Evolutionary conservation across 2,113 vertebrate genomes (phyloP).

Genomic region (Takifugu bimaculatus): DNA sequence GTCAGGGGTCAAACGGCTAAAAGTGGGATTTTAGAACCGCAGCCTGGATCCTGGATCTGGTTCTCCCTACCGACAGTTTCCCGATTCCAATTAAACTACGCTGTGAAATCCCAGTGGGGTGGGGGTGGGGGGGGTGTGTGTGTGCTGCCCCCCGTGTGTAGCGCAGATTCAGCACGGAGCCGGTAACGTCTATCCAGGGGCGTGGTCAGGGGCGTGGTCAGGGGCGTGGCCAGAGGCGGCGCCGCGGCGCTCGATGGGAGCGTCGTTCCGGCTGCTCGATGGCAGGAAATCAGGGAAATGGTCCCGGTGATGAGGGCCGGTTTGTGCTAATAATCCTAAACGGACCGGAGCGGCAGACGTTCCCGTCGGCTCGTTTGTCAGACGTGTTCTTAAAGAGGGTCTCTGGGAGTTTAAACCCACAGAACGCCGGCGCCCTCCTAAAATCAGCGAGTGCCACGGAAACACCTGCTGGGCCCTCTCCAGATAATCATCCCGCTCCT

Average conservation of each 20-base stretch:
- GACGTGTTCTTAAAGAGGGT: conserved; percentile 44
- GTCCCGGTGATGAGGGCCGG: neutral
- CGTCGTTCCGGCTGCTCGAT: neutral
- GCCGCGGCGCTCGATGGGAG: conserved; percentile 28
- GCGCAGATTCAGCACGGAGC: conserved; percentile 48
- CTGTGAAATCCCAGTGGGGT: conserved; percentile 56
- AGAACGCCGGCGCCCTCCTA: conserved; percentile 27
- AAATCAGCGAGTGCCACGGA: conserved; percentile 44
- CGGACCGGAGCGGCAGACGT: conserved; percentile 17
- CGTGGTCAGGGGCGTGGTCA: neutral
- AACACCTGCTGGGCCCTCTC: conserved; percentile 65
- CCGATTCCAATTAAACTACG: conserved; percentile 66
- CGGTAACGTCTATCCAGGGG: conserved; percentile 36
- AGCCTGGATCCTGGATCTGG: conserved; percentile 11
- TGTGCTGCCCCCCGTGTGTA: neutral
- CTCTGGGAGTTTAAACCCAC: conserved; percentile 38
- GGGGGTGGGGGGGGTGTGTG: neutral
- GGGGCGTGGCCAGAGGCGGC: neutral
- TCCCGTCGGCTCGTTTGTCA: conserved; percentile 30
- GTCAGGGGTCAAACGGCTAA: too few relatives aligned
- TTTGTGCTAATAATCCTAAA: conserved; percentile 30
- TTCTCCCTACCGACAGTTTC: conserved; percentile 17
- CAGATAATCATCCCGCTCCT: conserved; percentile 65
- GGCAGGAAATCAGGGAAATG: conserved; percentile 4
- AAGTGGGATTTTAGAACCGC: too few relatives aligned